A percentile compares a stretch with the other conserved stretches of the same genome.
Conservation (phyloP, 2,113 vertebrate genomes). For the Catharus bicknelli region DNA sequence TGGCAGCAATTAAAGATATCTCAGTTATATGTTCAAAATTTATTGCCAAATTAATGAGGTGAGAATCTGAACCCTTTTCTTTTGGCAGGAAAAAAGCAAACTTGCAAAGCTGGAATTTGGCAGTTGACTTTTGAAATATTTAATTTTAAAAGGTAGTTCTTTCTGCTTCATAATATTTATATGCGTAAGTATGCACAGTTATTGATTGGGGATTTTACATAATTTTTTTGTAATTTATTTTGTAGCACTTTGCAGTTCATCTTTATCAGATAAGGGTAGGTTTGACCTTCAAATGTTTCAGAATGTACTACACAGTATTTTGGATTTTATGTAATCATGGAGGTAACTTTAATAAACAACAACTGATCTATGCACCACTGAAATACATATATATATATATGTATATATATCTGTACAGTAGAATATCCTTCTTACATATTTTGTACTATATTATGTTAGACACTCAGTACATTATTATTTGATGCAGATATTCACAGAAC, state of each 20-base stretch:
- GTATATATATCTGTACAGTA: slow-evolving; percentile 14
- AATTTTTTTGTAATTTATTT: slow-evolving; percentile 31
- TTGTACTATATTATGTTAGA: slow-evolving; percentile 53
- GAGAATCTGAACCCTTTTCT: background rate
- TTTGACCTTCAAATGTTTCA: slow-evolving; percentile 56
- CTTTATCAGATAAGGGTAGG: slow-evolving; percentile 39
- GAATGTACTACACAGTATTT: slow-evolving; percentile 64
- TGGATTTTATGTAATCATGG: slow-evolving; percentile 60
- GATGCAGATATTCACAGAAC: slow-evolving; percentile 18
- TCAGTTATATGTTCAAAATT: background rate
- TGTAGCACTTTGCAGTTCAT: slow-evolving; percentile 67
- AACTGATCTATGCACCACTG: slow-evolving; percentile 52
- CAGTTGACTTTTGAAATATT: slow-evolving; percentile 24
- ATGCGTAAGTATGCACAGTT: background rate
- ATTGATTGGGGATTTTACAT: slow-evolving; percentile 26
- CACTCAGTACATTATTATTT: slow-evolving; percentile 29
- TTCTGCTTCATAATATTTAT: slow-evolving; percentile 38
- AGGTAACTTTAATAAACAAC: slow-evolving; percentile 69
- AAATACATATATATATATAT: slow-evolving; percentile 47
- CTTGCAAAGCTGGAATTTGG: slow-evolving; percentile 31
- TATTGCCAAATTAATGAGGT: slow-evolving; percentile 7
- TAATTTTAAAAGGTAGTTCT: background rate
- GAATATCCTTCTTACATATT: slow-evolving; percentile 46
- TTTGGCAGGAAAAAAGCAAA: background rate
- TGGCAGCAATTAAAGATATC: slow-evolving; percentile 11